These are phyloP conservation scores for Cantharis rufa DNA, from an alignment of 2,888 invertebrate genomes.

Conservation along the genomic window DNA sequence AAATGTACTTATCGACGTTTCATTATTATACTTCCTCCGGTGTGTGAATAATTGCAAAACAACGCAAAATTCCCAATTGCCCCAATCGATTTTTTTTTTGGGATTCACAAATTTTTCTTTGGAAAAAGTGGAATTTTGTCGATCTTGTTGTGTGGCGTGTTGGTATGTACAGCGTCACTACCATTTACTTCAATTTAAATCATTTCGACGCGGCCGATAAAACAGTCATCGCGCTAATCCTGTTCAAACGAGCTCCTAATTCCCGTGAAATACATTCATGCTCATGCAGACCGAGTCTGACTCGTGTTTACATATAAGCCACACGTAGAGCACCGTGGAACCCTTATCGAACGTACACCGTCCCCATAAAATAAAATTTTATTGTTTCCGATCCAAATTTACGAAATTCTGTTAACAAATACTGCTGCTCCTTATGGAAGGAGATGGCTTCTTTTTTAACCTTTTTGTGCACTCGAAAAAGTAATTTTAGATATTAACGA, in stretches of 20 bases:
- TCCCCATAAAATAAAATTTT: constrained; percentile 9
- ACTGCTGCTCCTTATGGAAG: background rate
- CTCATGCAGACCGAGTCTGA: constrained; percentile 30
- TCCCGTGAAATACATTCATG: constrained; percentile 31
- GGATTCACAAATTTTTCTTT: background rate
- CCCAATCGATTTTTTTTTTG: background rate
- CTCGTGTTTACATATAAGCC: constrained; percentile 25
- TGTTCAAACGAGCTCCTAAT: constrained; percentile 30
- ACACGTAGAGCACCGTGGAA: constrained; percentile 19
- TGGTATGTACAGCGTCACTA: constrained; percentile 13
- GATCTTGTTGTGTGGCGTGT: constrained; percentile 7
- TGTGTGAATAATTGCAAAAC: background rate
- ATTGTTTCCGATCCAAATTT: constrained; percentile 11
- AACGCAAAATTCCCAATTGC: background rate
- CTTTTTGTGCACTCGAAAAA: background rate
- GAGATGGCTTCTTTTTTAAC: background rate
- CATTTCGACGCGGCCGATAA: constrained; percentile 31
- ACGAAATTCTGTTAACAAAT: background rate
- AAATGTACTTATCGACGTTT: background rate
- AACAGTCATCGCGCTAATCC: constrained; percentile 33
- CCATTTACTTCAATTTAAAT: constrained; percentile 31
- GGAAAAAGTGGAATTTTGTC: background rate
- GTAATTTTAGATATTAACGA: background rate
- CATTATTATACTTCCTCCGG: background rate
- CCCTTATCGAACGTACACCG: constrained; percentile 8